Base-by-base conservation (phyloP, 2,113 vertebrate genomes). In the Sprattus sprattus region DNA sequence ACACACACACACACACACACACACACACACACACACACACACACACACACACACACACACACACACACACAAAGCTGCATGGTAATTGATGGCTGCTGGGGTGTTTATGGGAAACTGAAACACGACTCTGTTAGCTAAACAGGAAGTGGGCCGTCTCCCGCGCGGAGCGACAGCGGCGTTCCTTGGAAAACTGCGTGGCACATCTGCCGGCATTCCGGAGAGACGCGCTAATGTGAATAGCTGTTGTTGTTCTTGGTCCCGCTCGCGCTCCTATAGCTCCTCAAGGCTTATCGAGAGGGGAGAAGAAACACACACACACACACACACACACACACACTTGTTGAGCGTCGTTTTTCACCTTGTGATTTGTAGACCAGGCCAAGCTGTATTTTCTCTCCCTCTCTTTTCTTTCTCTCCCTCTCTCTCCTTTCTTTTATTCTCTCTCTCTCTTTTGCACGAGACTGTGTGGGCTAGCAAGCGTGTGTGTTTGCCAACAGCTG, bases 31-130 rank as follows among this genome's bases (percentile, higher is more conserved):
- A 87, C 84, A 88, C 16, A 81, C 67, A 86, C 81, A 57, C 84
- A 50, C 81, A 47, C 39, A 88, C 83, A 84, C 45, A 71, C 80
- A 90, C 80, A 84, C 75, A 46, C 83, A 50, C 22, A 88, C 25
- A 84, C 80, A 86, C 71, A 71, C 86, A 89, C 80, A 67, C 87
- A 25, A 86, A 87, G 88, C 81, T 86, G 84, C 64, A 81, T 39
- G 84, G 85, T 83, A 88, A 88, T 81, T 84, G 84, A 88, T 82
- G 86, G 85, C 82, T 86, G 84, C 85, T 82, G 47, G 50, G 9
- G 15, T 89, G 89, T 91, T 88, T 88, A 82, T 85, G 90, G 91
- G 85, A 50, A 86, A 64, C 18, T 90, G 90, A 89, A 93, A 93
- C 84, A 85, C 44, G 60, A 92, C 83, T 83, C 85, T 80, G 82